Percentiles rank a stretch among this genome's conserved stretches.
Evolutionary conservation across 2,888 invertebrate genomes (phyloP).

Genomic region (Oscheius sp.): DNA sequence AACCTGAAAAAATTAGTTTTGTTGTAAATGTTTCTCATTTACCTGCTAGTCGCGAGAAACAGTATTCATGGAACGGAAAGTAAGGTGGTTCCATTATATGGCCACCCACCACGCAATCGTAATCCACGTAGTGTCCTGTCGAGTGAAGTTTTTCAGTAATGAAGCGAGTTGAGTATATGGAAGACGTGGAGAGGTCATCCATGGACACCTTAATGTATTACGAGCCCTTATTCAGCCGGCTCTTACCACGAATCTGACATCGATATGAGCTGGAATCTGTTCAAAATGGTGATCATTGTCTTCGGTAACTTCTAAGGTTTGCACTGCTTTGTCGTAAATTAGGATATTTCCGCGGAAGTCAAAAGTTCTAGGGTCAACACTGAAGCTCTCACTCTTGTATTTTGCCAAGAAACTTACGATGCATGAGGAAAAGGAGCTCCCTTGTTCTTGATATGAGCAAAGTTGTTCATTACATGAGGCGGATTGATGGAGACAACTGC

Average conservation of each 20-base stretch:
- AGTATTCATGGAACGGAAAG: slow-evolving; percentile 48
- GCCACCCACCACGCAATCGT: slow-evolving; percentile 47
- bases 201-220: slow-evolving; percentile 42
- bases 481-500: slow-evolving; percentile 50
- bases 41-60: slow-evolving; percentile 50
- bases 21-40: background rate
- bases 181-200: slow-evolving; percentile 47
- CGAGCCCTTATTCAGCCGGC: background rate
- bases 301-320: slow-evolving; percentile 28
- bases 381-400: slow-evolving; percentile 10
- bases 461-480: slow-evolving; percentile 44
- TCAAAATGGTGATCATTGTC: slow-evolving; percentile 22
- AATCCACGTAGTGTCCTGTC: slow-evolving; percentile 49
- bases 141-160: slow-evolving; percentile 35
- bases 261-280: slow-evolving; percentile 41
- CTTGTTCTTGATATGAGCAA: slow-evolving; percentile 40
- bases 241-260: slow-evolving; percentile 47
- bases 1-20: slow-evolving; percentile 23
- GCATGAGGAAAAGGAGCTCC: slow-evolving; percentile 38
- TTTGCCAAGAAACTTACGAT: background rate
- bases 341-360: slow-evolving; percentile 14
- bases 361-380: background rate
- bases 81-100: slow-evolving; percentile 58
- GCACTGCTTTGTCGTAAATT: slow-evolving; percentile 33
- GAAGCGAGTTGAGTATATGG: slow-evolving; percentile 42